Conservation (phyloP, 2,113 vertebrate species). For the Glareola pratincola region DNA sequence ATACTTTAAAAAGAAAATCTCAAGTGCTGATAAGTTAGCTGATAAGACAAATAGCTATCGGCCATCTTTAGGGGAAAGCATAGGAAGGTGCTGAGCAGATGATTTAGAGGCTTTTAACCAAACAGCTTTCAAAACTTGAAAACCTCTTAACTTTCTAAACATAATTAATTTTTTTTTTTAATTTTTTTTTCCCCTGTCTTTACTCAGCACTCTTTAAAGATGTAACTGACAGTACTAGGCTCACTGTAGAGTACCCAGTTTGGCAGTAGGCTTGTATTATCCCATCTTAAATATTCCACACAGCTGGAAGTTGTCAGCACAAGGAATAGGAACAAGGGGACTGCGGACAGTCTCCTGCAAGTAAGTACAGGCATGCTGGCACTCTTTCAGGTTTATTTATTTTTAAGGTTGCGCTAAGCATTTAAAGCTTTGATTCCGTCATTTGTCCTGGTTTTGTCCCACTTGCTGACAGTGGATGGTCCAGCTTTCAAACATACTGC, state of each 20-base stretch:
- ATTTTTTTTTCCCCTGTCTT: not conserved
- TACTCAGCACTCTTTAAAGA: not conserved
- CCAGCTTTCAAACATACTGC: not conserved
- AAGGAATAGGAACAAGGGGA: not conserved
- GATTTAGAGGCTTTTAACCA: not conserved
- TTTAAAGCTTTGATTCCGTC: not conserved
- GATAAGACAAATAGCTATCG: not conserved
- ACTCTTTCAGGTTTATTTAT: constrained; percentile 27
- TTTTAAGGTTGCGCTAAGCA: not conserved
- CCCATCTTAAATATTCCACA: not conserved
- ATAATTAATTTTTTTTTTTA: accelerated
- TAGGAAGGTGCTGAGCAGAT: not conserved
- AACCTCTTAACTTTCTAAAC: not conserved
- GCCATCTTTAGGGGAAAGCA: not conserved
- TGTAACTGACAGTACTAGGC: not conserved
- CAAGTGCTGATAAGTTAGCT: not conserved
- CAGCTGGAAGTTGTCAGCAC: constrained; percentile 37
- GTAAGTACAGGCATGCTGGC: not conserved
- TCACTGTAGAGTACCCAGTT: not conserved
- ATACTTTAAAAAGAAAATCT: not conserved
- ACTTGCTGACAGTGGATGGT: not conserved
- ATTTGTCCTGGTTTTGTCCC: not conserved
- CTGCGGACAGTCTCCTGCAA: not conserved
- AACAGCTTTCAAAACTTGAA: not conserved
- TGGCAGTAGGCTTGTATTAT: not conserved